A percentile compares a stretch with the other conserved stretches of the same genome.
Evolutionary conservation across 2,113 vertebrate species (phyloP).

Genomic region (Amphilophus citrinellus): DNA sequence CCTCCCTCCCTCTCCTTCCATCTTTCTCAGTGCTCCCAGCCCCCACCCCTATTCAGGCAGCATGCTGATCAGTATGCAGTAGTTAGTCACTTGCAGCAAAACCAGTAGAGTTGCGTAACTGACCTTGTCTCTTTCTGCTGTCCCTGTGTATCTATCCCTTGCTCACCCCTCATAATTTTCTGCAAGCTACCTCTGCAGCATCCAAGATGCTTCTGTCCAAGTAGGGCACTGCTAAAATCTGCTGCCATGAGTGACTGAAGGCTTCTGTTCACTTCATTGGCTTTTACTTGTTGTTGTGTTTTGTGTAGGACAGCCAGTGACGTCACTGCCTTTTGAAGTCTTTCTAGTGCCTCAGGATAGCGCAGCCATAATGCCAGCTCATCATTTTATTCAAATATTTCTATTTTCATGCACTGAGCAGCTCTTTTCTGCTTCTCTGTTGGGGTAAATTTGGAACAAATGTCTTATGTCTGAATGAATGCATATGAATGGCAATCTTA

Average conservation of each 20-base stretch:
- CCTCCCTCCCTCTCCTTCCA: background rate
- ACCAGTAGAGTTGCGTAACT: conserved; percentile 89
- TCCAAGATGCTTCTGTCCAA: background rate
- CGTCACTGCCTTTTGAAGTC: conserved; percentile 29
- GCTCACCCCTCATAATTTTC: conserved; percentile 18
- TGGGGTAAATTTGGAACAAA: background rate
- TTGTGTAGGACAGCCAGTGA: background rate
- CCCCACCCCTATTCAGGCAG: conserved; percentile 34
- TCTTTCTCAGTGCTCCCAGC: conserved; percentile 15
- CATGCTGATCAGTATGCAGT: conserved; percentile 86
- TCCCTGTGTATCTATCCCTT: conserved; percentile 14
- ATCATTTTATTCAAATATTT: conserved; percentile 40
- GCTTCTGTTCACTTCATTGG: conserved; percentile 9
- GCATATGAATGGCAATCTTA: background rate
- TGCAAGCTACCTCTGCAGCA: background rate
- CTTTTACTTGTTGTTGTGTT: background rate
- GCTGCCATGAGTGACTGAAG: background rate
- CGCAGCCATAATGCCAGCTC: conserved; percentile 8
- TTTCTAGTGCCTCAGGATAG: background rate
- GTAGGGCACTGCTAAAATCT: conserved; percentile 32
- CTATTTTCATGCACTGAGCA: background rate
- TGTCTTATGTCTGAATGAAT: background rate
- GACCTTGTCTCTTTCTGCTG: conserved; percentile 76
- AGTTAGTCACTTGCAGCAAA: conserved; percentile 86
- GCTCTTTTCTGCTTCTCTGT: background rate